Evolutionary conservation across 2,888 invertebrate species (phyloP).

Genomic region (Ichneumoninae sp.): DNA sequence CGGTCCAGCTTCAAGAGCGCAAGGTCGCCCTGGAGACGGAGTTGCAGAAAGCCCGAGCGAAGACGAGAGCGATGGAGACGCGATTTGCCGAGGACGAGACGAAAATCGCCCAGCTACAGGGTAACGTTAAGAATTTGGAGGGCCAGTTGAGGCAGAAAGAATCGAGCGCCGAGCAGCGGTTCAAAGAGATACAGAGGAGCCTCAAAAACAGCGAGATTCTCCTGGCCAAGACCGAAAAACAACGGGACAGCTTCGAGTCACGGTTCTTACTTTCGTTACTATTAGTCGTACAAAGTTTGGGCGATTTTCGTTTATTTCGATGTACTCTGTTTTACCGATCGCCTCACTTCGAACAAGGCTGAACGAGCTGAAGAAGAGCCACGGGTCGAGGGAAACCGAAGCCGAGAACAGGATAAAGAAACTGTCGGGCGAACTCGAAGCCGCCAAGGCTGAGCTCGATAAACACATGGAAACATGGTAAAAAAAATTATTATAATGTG

Average conservation of each 20-base stretch:
- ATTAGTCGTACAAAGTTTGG: slow-evolving; percentile 10
- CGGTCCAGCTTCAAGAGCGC: slow-evolving; percentile 69
- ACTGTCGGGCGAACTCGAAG: slow-evolving; percentile 68
- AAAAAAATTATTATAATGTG: background rate
- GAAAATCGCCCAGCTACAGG: slow-evolving; percentile 73
- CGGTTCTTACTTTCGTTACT: slow-evolving; percentile 69
- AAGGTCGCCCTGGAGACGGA: slow-evolving; percentile 69
- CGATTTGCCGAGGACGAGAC: slow-evolving; percentile 67
- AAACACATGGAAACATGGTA: slow-evolving; percentile 66
- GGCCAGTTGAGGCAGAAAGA: slow-evolving; percentile 76
- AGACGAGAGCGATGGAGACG: slow-evolving; percentile 73
- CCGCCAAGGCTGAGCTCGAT: slow-evolving; percentile 61
- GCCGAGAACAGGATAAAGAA: slow-evolving; percentile 65
- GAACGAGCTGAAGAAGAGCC: slow-evolving; percentile 74
- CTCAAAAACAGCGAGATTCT: slow-evolving; percentile 74
- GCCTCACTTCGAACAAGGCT: slow-evolving; percentile 68
- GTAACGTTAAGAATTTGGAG: slow-evolving; percentile 71
- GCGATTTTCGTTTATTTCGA: background rate
- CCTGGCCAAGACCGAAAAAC: slow-evolving; percentile 75
- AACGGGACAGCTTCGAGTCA: slow-evolving; percentile 76
- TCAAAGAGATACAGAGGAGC: slow-evolving; percentile 74
- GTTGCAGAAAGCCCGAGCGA: slow-evolving; percentile 70
- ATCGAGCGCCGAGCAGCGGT: slow-evolving; percentile 67
- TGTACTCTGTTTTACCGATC: slow-evolving; percentile 29
- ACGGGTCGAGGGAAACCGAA: slow-evolving; percentile 73